Evolutionary conservation across 2,888 invertebrate genomes (phyloP).

Genomic region (Acronicta psi): DNA sequence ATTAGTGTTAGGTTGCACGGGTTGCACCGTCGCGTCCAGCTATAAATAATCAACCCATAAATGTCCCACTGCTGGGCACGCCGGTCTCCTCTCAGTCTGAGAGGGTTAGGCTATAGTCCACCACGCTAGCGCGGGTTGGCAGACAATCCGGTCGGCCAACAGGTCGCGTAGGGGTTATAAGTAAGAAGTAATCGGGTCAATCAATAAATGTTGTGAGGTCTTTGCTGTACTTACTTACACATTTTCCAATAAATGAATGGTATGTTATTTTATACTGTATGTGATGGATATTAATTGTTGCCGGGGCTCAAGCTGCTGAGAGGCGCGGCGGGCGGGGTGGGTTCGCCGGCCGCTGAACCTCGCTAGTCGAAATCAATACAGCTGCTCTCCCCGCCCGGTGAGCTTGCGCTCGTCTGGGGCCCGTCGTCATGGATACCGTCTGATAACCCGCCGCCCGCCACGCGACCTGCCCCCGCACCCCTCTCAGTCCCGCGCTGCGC

Average conservation of each 20-base stretch:
- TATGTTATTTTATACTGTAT: conserved; percentile 11
- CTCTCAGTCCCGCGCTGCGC: conserved; percentile 36
- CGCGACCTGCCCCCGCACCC: conserved; percentile 32
- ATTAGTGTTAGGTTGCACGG: no score
- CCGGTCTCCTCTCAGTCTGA: no score
- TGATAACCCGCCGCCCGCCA: conserved; percentile 64
- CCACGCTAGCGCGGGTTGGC: no score
- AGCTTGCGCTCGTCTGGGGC: conserved; percentile 76
- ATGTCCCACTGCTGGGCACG: no score
- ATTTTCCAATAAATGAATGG: conserved; percentile 5
- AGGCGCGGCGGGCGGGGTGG: conserved; percentile 65
- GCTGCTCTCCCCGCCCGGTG: conserved; percentile 86
- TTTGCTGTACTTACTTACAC: no score
- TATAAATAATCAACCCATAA: no score
- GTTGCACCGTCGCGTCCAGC: no score
- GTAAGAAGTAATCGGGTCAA: no score
- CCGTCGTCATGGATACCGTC: conserved; percentile 84
- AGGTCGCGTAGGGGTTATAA: no score
- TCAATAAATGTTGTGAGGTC: no score
- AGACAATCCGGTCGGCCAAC: no score
- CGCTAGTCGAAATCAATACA: conserved; percentile 88
- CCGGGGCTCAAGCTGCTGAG: conserved; percentile 59
- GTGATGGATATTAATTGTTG: conserved; percentile 41
- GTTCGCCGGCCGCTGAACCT: conserved; percentile 83
- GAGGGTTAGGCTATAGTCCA: no score